A percentile compares a stretch with the other conserved stretches of the same genome.
phyloP scores from a whole-genome alignment of 2,888 invertebrate genomes.

The Agonopterix subpropinquella region DNA sequence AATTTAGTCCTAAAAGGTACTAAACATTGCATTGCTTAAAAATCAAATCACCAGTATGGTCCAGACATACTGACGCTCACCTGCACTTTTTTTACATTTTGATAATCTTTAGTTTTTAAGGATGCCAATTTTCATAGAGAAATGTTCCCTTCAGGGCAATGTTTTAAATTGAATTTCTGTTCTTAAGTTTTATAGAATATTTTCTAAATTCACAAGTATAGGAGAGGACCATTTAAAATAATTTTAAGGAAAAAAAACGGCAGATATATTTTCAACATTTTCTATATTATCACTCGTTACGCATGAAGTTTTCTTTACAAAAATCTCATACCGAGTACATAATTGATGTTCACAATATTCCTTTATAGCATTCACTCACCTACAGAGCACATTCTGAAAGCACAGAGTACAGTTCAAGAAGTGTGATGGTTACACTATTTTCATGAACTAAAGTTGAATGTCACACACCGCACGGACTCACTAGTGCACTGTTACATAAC shows the following conservation, averaged over 20 bases:
- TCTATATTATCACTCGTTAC: conserved; percentile 56
- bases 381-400: neutral
- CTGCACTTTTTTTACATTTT: too few species aligned
- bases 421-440: neutral
- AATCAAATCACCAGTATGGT: too few species aligned
- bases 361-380: conserved; percentile 3
- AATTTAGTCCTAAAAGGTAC: too few species aligned
- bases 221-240: too few species aligned
- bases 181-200: too few species aligned
- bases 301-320: conserved; percentile 54
- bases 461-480: conserved; percentile 13
- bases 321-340: conserved; percentile 53
- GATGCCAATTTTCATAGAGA: too few species aligned
- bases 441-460: neutral
- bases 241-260: conserved; percentile 25
- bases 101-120: too few species aligned
- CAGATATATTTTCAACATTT: conserved; percentile 37
- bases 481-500: conserved; percentile 56
- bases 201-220: too few species aligned
- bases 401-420: neutral
- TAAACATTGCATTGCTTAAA: too few species aligned
- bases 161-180: neutral
- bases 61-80: too few species aligned
- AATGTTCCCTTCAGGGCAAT: neutral
- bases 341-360: conserved; percentile 17